These are phyloP conservation scores for Orientallactaga bullata DNA, from an alignment of 2,113 vertebrate genomes.

Conservation along the genomic window DNA sequence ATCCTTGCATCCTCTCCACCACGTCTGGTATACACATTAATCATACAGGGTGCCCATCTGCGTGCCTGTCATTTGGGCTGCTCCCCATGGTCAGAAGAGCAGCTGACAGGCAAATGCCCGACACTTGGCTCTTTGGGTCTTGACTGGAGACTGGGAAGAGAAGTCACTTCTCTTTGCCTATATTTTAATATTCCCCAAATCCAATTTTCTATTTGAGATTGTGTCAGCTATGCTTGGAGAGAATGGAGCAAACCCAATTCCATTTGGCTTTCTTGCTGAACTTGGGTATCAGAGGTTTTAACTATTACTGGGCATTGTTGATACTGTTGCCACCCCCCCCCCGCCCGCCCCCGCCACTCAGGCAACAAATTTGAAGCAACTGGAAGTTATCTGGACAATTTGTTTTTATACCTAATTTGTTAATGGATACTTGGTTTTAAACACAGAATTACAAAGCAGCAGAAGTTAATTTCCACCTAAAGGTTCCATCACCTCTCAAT, in stretches of 20 bases:
- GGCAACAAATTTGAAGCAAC: background rate
- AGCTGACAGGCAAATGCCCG: constrained; percentile 51
- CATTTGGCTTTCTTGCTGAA: background rate
- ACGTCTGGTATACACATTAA: constrained; percentile 64
- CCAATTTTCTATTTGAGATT: constrained; percentile 3
- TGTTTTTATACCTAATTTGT: background rate
- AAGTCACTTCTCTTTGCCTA: constrained; percentile 29
- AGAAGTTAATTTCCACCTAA: background rate
- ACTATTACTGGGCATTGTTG: background rate
- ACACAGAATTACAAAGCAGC: background rate
- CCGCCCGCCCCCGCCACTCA: too few relatives aligned
- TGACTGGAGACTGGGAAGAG: background rate
- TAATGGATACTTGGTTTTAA: constrained; percentile 1
- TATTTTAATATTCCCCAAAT: constrained; percentile 18
- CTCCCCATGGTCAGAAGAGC: constrained; percentile 56
- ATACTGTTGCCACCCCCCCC: background rate
- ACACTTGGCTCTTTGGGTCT: background rate
- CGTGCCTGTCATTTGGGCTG: constrained; percentile 63
- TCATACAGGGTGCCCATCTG: constrained; percentile 74
- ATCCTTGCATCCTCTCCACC: constrained; percentile 3
- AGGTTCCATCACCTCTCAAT: background rate
- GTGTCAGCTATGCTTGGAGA: background rate
- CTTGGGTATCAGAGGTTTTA: constrained; percentile 14
- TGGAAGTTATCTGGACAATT: background rate
- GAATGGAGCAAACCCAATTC: background rate